A percentile compares a stretch with the other conserved stretches of the same genome.
phyloP scores from a whole-genome alignment of 2,113 vertebrate species.

The Cygnus atratus region DNA sequence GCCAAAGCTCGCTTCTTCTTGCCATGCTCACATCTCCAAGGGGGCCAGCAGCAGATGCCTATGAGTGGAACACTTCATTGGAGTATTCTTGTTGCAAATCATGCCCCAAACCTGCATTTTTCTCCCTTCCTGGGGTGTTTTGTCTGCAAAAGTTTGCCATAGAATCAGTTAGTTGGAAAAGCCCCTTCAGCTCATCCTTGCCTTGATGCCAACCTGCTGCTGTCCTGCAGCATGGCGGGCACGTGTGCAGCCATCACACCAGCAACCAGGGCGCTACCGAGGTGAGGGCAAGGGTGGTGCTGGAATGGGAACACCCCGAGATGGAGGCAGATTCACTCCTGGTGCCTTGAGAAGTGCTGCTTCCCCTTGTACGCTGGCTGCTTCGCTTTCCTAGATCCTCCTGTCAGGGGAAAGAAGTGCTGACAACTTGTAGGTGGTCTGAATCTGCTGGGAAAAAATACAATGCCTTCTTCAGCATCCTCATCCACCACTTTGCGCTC shows the following conservation, averaged over 20 bases:
- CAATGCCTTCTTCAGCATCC: background rate
- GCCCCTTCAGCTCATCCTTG: too few species aligned
- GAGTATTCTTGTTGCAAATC: background rate
- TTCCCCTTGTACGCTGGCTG: accelerated
- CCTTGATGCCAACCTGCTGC: too few species aligned
- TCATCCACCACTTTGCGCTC: background rate
- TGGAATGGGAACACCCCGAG: background rate
- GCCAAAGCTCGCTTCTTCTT: background rate
- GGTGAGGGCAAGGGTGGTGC: background rate
- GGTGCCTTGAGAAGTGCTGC: background rate
- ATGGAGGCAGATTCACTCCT: background rate
- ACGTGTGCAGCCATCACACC: background rate
- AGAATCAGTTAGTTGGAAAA: too few species aligned
- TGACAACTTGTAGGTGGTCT: accelerated
- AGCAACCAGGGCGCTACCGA: background rate
- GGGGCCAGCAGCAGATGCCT: background rate
- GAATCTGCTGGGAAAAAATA: background rate
- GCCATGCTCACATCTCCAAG: background rate
- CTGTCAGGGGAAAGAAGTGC: background rate
- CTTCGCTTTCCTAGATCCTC: background rate
- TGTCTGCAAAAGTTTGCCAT: background rate
- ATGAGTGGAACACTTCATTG: background rate
- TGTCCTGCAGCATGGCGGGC: too few species aligned
- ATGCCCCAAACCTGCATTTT: background rate
- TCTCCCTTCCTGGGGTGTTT: background rate